Conservation (phyloP, 2,113 vertebrate genomes). For the Danionella cerebrum region DNA sequence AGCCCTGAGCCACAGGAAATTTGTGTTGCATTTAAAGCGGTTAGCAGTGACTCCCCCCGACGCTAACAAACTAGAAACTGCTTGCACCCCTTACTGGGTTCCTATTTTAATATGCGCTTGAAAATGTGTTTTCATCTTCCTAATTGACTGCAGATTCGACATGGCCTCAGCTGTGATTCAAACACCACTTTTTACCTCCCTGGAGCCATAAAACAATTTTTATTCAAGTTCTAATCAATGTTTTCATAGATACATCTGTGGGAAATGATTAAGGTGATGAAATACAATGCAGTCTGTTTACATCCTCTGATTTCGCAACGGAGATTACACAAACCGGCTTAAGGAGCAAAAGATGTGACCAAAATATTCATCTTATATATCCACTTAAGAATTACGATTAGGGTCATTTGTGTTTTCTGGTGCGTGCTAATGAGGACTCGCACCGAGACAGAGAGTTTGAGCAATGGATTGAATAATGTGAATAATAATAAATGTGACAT, state of each 20-base stretch:
- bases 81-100: neutral
- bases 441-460: too few relatives aligned
- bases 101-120: conserved; percentile 1
- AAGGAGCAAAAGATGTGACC: neutral
- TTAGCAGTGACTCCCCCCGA: conserved; percentile 31
- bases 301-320: neutral
- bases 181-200: conserved; percentile 1
- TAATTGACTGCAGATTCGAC: conserved; percentile 15
- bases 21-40: conserved; percentile 34
- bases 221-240: neutral
- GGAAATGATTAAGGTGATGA: conserved; percentile 17
- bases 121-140: conserved; percentile 14
- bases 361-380: neutral
- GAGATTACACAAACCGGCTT: neutral
- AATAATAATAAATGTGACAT: too few relatives aligned
- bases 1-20: conserved; percentile 31
- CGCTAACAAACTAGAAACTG: neutral
- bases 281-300: neutral
- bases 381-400: neutral
- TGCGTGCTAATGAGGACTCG: too few relatives aligned
- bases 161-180: neutral
- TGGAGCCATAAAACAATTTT: neutral
- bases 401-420: too few relatives aligned
- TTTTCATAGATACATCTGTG: conserved; percentile 9
- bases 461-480: too few relatives aligned